A percentile compares a stretch with the other conserved stretches of the same genome.
These are phyloP conservation scores for Bettongia penicillata DNA, from an alignment of 2,113 vertebrate genomes.

Conservation along the genomic window DNA sequence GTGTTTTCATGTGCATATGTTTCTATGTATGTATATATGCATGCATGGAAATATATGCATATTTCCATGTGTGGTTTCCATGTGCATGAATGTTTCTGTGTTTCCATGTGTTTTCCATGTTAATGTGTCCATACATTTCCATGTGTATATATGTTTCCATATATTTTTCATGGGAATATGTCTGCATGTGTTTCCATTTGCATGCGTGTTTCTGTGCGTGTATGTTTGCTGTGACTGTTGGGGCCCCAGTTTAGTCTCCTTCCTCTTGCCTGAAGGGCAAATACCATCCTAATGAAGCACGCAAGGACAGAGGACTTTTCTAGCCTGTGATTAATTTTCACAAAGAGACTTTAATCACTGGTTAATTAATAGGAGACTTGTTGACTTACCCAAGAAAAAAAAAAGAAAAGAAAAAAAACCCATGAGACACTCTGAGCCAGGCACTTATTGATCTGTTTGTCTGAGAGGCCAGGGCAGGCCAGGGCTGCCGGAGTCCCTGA, in stretches of 20 bases:
- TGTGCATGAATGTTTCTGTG: no score
- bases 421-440: slow-evolving; percentile 82
- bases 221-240: not conserved
- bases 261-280: slow-evolving; percentile 82
- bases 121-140: no score
- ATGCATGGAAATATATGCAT: no score
- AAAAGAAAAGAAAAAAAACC: not conserved
- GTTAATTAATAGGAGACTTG: slow-evolving; percentile 94
- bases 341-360: slow-evolving; percentile 91
- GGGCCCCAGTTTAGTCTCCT: not conserved
- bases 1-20: no score
- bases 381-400: slow-evolving; percentile 86
- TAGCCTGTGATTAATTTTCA: slow-evolving; percentile 90
- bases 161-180: no score
- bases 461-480: slow-evolving; percentile 69
- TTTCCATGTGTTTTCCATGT: no score
- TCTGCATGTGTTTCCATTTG: not conserved
- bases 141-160: no score
- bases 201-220: no score
- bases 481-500: not conserved
- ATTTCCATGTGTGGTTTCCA: no score
- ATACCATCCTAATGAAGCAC: slow-evolving; percentile 84
- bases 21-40: no score
- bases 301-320: slow-evolving; percentile 88
- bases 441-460: slow-evolving; percentile 86